Evolutionary conservation across 2,797 vertebrate genomes (phyloP).

Genomic region (Pseudochromis fuscus): DNA sequence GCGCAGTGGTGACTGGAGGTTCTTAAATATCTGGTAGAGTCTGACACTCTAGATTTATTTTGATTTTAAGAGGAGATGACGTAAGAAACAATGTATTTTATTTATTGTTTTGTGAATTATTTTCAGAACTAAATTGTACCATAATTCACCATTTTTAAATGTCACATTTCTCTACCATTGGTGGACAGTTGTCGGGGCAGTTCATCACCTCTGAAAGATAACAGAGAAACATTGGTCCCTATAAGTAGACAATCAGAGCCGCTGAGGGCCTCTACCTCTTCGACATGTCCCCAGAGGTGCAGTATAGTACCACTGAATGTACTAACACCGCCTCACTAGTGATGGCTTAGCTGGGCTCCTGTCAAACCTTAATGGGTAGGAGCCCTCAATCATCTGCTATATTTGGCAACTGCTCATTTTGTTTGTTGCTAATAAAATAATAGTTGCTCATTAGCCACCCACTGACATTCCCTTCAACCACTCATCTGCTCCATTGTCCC

Average conservation of each 20-base stretch:
- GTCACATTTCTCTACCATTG: conserved; percentile 34
- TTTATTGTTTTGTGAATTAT: conserved; percentile 10
- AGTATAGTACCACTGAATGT: conserved; percentile 80
- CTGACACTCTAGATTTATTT: neutral
- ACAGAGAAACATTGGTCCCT: conserved; percentile 68
- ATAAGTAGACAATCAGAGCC: conserved; percentile 82
- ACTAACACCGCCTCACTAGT: conserved; percentile 85
- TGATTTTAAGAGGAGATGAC: conserved; percentile 15
- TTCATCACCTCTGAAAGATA: conserved; percentile 66
- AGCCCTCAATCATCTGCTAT: conserved; percentile 64
- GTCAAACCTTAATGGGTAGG: conserved; percentile 57
- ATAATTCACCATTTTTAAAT: conserved; percentile 47
- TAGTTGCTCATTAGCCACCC: conserved; percentile 50
- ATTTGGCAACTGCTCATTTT: conserved; percentile 64
- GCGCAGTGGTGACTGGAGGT: conserved; percentile 46
- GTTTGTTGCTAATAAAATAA: conserved; percentile 58
- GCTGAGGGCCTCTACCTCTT: conserved; percentile 77
- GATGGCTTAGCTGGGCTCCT: conserved; percentile 75
- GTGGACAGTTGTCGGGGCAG: conserved; percentile 15
- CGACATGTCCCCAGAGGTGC: conserved; percentile 72
- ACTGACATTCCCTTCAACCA: conserved; percentile 52
- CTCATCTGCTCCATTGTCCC: conserved; percentile 56
- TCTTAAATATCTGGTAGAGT: conserved; percentile 30
- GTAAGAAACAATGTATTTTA: neutral
- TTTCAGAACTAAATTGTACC: conserved; percentile 21